Evolutionary conservation across 2,888 invertebrate genomes (phyloP).

Genomic region (Rhingia campestris): DNA sequence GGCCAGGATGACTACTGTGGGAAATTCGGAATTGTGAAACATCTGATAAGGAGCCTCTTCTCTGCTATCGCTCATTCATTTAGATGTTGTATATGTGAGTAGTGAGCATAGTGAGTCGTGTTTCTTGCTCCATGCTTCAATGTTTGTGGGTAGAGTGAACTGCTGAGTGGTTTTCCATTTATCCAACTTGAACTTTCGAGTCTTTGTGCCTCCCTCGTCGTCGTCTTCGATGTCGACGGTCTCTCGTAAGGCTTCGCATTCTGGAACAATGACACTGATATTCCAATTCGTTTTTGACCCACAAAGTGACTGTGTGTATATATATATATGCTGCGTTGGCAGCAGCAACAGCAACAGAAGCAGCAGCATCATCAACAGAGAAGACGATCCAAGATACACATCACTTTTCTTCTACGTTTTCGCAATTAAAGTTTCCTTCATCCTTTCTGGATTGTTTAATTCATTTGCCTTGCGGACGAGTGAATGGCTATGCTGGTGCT

Average conservation of each 20-base stretch:
- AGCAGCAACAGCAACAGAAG: too few relatives aligned
- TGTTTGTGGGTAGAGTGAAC: constrained; percentile 1
- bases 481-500: constrained; percentile 28
- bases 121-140: neutral
- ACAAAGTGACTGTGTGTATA: constrained; percentile 19
- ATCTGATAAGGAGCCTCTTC: constrained; percentile 58
- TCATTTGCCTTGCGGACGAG: constrained; percentile 48
- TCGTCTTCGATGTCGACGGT: constrained; percentile 16
- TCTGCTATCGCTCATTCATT: constrained; percentile 45
- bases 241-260: constrained; percentile 10
- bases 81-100: constrained; percentile 18
- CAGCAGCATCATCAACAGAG: neutral
- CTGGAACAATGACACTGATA: constrained; percentile 46
- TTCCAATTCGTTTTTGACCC: constrained; percentile 58
- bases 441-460: constrained; percentile 60
- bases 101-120: neutral
- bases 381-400: constrained; percentile 53
- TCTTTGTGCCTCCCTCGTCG: constrained; percentile 30
- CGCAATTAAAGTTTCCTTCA: constrained; percentile 69
- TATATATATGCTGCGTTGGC: neutral
- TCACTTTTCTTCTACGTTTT: constrained; percentile 51
- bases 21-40: constrained; percentile 60
- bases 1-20: constrained; percentile 43
- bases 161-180: constrained; percentile 57
- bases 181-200: constrained; percentile 60